Percentiles rank a stretch among this genome's conserved stretches.
Evolutionary conservation across 2,797 vertebrate genomes (phyloP).

Genomic region (Calcarius lapponicus): DNA sequence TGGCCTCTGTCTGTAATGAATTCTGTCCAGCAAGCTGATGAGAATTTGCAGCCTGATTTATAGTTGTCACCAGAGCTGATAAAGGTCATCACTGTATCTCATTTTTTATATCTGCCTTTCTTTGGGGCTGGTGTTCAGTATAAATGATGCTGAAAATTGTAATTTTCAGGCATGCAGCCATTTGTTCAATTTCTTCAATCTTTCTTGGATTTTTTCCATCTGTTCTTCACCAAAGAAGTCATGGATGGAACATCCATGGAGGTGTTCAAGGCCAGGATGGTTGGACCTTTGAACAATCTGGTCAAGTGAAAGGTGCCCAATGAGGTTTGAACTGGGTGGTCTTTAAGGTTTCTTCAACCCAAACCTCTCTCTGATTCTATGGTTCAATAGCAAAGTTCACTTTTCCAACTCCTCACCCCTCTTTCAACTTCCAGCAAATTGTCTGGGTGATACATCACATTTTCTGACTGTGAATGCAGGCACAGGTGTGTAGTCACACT

Average conservation of each 20-base stretch:
- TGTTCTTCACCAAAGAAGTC: not conserved
- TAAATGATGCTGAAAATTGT: slow-evolving; percentile 48
- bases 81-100: slow-evolving; percentile 71
- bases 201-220: not conserved
- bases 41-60: slow-evolving; percentile 72
- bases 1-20: slow-evolving; percentile 52
- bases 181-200: slow-evolving; percentile 26
- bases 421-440: slow-evolving; percentile 13
- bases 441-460: not conserved
- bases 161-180: slow-evolving; percentile 44
- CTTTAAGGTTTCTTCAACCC: not conserved
- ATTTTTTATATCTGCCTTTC: slow-evolving; percentile 70
- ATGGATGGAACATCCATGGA: not conserved
- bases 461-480: not conserved
- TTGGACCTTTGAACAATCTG: not conserved
- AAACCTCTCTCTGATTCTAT: not conserved
- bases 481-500: not conserved
- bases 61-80: slow-evolving; percentile 69
- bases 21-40: slow-evolving; percentile 66
- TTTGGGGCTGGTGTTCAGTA: not conserved
- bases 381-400: not conserved
- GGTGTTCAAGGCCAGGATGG: not conserved
- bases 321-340: not conserved
- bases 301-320: not conserved
- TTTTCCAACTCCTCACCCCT: not conserved